Evolutionary conservation across 2,113 vertebrate species (phyloP).

Genomic region (Pachycephala philippinensis): DNA sequence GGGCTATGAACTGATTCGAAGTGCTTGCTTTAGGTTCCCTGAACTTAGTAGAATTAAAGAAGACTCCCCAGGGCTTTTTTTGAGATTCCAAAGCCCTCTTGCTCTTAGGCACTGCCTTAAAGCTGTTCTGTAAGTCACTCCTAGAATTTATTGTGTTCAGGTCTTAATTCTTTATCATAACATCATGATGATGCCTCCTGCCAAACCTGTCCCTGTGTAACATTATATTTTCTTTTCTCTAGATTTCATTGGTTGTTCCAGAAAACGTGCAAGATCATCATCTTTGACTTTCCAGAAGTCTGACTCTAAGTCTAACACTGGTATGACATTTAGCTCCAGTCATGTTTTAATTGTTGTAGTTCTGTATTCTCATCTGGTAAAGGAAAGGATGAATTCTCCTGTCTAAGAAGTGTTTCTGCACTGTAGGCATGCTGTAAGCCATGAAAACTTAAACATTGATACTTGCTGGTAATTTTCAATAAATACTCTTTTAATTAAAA

Average conservation of each 20-base stretch:
- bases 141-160: neutral
- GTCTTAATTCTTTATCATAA: neutral
- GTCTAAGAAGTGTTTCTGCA: neutral
- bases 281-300: conserved; percentile 67
- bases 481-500: neutral
- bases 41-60: neutral
- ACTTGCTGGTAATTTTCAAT: neutral
- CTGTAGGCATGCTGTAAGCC: neutral
- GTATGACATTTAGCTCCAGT: neutral
- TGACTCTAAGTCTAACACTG: conserved; percentile 4
- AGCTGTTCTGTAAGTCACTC: neutral
- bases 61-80: neutral
- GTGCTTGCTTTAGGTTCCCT: neutral
- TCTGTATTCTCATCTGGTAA: neutral
- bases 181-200: neutral
- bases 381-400: neutral
- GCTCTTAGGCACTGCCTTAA: neutral
- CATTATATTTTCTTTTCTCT: neutral
- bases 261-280: conserved; percentile 72
- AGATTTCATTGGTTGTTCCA: conserved; percentile 62
- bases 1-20: neutral
- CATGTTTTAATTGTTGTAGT: neutral
- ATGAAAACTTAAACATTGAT: neutral
- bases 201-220: neutral
- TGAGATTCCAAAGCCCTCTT: neutral